Conservation (phyloP, 2,797 vertebrate genomes). For the Poeciliopsis infans region DNA sequence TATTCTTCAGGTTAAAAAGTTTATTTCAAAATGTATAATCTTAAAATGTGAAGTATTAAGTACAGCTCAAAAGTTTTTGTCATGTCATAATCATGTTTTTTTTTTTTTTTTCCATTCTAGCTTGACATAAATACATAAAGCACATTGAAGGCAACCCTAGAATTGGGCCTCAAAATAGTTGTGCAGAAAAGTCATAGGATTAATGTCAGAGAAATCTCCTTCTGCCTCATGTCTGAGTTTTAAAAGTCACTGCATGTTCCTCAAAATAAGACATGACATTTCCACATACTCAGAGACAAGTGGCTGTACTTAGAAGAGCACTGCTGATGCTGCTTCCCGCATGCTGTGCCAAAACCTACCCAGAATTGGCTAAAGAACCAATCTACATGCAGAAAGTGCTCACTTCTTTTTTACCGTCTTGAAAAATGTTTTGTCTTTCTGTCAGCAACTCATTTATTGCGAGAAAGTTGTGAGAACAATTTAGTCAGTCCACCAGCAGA, state of each 20-base stretch:
- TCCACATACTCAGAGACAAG: neutral
- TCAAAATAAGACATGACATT: neutral
- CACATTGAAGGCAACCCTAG: neutral
- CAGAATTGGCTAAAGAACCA: neutral
- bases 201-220: neutral
- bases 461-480: constrained; percentile 9
- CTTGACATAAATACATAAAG: neutral
- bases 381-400: neutral
- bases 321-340: neutral
- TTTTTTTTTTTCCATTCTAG: neutral
- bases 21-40: neutral
- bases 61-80: neutral
- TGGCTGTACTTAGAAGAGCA: neutral
- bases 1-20: neutral
- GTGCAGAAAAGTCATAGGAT: neutral
- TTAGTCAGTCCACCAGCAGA: constrained; percentile 1
- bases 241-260: neutral
- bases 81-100: neutral
- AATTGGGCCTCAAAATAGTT: neutral
- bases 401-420: neutral
- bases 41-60: neutral
- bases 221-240: neutral
- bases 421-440: neutral
- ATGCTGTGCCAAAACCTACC: neutral
- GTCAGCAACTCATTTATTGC: neutral